phyloP scores from a whole-genome alignment of 2,797 vertebrate genomes.

The Pelochelys cantorii region DNA sequence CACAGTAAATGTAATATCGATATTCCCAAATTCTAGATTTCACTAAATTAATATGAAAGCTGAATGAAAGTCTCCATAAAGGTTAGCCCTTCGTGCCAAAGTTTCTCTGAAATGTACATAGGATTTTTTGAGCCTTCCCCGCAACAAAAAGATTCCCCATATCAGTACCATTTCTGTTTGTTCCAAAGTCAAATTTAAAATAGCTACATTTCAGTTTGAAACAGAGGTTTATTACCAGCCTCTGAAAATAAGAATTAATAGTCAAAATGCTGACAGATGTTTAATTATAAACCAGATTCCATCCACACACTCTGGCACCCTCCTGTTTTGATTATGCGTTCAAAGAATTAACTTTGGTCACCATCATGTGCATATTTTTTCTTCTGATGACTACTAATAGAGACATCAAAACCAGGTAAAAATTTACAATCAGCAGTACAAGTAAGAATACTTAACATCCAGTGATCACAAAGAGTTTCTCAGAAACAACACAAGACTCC shows the following conservation, averaged over 20 bases:
- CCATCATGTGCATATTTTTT: not conserved
- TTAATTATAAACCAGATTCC: not conserved
- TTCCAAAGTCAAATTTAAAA: conserved; percentile 10
- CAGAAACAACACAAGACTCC: not conserved
- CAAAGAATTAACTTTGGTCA: not conserved
- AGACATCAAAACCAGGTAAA: not conserved
- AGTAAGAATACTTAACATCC: not conserved
- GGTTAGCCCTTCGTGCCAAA: not conserved
- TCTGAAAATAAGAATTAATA: not conserved
- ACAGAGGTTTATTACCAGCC: not conserved
- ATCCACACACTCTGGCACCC: not conserved
- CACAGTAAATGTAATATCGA: not conserved
- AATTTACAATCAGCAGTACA: fast-evolving
- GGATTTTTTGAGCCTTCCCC: not conserved
- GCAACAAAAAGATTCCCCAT: conserved; percentile 13
- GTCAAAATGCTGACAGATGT: not conserved
- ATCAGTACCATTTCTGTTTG: conserved; percentile 34
- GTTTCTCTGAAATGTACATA: not conserved
- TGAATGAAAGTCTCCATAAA: not conserved
- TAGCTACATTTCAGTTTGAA: not conserved
- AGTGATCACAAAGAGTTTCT: not conserved
- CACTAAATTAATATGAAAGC: not conserved
- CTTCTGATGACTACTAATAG: not conserved
- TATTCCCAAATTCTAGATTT: not conserved
- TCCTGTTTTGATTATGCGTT: not conserved